A percentile compares a stretch with the other conserved stretches of the same genome.
Evolutionary conservation across 2,113 vertebrate species (phyloP).

Genomic region (Gymnorhina tibicen): DNA sequence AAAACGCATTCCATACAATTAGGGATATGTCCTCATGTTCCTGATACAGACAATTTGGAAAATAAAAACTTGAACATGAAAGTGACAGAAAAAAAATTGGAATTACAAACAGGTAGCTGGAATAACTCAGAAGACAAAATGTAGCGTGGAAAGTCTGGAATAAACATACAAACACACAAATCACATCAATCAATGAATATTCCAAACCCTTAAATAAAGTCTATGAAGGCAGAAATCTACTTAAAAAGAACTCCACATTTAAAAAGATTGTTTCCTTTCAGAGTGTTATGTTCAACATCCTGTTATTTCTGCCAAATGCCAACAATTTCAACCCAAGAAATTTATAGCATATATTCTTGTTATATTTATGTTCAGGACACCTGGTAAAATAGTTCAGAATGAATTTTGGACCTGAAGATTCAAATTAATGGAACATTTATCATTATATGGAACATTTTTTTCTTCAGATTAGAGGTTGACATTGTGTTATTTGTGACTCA

Average conservation of each 20-base stretch:
- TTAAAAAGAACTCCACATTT: neutral
- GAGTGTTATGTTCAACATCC: neutral
- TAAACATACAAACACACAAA: neutral
- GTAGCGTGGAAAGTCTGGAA: neutral
- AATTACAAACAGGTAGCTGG: neutral
- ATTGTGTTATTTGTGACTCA: neutral
- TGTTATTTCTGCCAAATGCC: neutral
- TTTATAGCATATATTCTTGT: neutral
- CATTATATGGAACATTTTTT: neutral
- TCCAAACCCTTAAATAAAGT: neutral
- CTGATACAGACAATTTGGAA: neutral
- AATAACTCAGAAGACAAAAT: neutral
- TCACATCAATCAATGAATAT: neutral
- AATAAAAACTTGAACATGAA: neutral
- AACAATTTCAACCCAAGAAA: neutral
- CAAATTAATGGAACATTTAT: neutral
- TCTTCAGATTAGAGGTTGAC: neutral
- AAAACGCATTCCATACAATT: neutral
- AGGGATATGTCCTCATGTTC: neutral
- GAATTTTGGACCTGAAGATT: neutral
- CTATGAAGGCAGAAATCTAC: neutral
- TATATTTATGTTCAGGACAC: neutral
- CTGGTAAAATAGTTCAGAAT: neutral
- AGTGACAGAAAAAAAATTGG: neutral
- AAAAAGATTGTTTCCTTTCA: neutral